Conservation (phyloP, 2,888 invertebrate genomes). For the Agriotes lineatus region DNA sequence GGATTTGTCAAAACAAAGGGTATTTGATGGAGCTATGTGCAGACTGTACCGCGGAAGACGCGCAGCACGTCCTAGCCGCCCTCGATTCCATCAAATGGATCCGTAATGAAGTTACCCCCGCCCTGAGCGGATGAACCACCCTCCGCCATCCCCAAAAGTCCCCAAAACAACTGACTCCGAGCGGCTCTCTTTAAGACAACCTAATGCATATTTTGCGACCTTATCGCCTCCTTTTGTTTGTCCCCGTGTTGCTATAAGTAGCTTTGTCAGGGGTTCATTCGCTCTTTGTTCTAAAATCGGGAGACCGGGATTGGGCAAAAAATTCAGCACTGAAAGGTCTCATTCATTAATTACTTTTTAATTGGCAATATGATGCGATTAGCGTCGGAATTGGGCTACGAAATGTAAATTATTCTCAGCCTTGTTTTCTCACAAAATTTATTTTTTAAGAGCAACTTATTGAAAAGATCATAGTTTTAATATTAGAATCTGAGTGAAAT, state of each 20-base stretch:
- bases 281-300: constrained; percentile 44
- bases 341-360: constrained; percentile 38
- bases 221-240: constrained; percentile 62
- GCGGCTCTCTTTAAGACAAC: constrained; percentile 62
- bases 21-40: constrained; percentile 47
- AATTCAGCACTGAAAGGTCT: constrained; percentile 25
- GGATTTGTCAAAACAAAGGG: constrained; percentile 46
- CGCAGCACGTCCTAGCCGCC: constrained; percentile 61
- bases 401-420: too few species aligned
- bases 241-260: constrained; percentile 54
- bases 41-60: constrained; percentile 57
- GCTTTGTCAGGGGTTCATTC: constrained; percentile 50
- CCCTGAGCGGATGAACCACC: constrained; percentile 52
- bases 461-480: too few species aligned
- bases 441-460: too few species aligned
- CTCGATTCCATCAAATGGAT: constrained; percentile 84
- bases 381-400: background rate
- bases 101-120: constrained; percentile 79
- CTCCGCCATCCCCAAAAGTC: constrained; percentile 48
- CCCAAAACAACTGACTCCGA: constrained; percentile 54
- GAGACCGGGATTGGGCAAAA: constrained; percentile 37
- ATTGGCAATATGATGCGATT: constrained; percentile 33
- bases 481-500: too few species aligned
- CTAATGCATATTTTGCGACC: constrained; percentile 64
- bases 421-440: too few species aligned